phyloP scores from a whole-genome alignment of 2,797 vertebrate species.

The Rousettus madagascariensis region DNA sequence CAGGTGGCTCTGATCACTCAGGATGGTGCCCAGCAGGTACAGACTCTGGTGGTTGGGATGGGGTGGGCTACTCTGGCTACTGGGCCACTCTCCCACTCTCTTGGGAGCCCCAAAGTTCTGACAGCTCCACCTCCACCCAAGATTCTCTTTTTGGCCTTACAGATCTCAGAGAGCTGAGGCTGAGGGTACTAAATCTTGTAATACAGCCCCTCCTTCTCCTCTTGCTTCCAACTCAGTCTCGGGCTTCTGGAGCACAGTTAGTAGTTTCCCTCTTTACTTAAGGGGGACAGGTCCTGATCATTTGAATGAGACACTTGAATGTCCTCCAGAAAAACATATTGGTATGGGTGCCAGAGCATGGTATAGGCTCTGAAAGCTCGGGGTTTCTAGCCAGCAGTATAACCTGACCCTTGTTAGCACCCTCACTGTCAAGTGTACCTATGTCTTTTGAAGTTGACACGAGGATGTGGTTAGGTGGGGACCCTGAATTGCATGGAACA shows the following conservation, averaged over 20 bases:
- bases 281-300: neutral
- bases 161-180: neutral
- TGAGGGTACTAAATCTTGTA: neutral
- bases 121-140: neutral
- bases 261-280: neutral
- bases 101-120: neutral
- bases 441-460: neutral
- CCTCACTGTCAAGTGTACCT: neutral
- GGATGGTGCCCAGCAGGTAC: constrained; percentile 85
- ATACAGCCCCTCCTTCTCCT: neutral
- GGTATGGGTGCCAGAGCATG: neutral
- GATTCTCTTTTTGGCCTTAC: neutral
- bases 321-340: neutral
- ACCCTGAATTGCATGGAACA: neutral
- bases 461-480: neutral
- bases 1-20: constrained; percentile 85
- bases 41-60: neutral
- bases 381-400: neutral
- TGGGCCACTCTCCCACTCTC: neutral
- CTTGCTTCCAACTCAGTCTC: neutral
- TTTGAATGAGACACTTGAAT: neutral
- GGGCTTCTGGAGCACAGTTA: neutral
- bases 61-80: neutral
- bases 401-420: neutral
- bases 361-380: neutral